These are phyloP conservation scores for Panorpa germanica DNA, from an alignment of 2,888 invertebrate genomes.

Conservation along the genomic window DNA sequence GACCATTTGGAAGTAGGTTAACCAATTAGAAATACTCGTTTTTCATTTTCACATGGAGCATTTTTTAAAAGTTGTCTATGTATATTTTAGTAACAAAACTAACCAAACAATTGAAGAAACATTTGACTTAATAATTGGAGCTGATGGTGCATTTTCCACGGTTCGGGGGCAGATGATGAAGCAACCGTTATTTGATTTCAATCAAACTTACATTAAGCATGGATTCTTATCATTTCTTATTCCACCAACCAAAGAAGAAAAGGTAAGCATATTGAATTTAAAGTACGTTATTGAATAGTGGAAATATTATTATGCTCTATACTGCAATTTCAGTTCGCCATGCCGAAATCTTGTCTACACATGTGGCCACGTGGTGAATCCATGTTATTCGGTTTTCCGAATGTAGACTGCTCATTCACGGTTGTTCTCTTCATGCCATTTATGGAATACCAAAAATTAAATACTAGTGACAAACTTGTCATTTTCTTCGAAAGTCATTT, in stretches of 20 bases:
- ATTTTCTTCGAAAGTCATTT: conserved; percentile 67
- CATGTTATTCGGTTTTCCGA: conserved; percentile 97
- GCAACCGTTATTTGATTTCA: conserved; percentile 62
- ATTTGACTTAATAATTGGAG: conserved; percentile 76
- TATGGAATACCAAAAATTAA: conserved; percentile 45
- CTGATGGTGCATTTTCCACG: conserved; percentile 87
- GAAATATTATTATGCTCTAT: conserved; percentile 8
- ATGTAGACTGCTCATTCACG: conserved; percentile 82
- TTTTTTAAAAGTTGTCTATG: conserved; percentile 1
- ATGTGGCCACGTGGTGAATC: conserved; percentile 93
- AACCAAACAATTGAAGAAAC: conserved; percentile 28
- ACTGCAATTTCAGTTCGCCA: conserved; percentile 45
- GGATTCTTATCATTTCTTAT: conserved; percentile 89
- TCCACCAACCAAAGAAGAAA: conserved; percentile 41
- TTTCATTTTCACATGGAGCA: conserved; percentile 1
- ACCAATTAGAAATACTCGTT: no score
- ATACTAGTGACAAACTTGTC: conserved; percentile 39
- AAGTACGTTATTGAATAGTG: no score
- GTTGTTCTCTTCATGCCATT: conserved; percentile 96
- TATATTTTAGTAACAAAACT: no score
- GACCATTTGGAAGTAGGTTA: conserved; percentile 51
- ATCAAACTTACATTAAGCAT: conserved; percentile 85
- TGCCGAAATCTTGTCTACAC: conserved; percentile 79
- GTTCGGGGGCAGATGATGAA: conserved; percentile 70
- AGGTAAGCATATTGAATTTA: no score